phyloP scores from a whole-genome alignment of 1,140 invertebrate species.

The Nautilus pompilius region DNA sequence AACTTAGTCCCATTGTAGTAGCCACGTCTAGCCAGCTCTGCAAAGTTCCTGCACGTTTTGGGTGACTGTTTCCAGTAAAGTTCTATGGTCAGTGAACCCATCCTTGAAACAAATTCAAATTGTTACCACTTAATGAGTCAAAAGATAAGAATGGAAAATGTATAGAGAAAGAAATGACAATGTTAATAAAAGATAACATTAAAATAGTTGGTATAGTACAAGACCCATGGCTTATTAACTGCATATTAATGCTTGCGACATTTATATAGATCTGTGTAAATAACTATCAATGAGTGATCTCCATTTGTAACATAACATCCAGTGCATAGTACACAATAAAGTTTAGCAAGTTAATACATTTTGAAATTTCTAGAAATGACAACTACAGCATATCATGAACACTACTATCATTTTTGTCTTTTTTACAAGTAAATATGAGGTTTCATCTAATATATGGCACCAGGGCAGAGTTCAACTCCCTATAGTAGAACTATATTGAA shows the following conservation, averaged over 20 bases:
- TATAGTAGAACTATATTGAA: no score
- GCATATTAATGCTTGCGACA: neutral
- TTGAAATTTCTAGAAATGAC: no score
- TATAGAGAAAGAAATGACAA: neutral
- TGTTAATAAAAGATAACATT: neutral
- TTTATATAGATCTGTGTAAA: neutral
- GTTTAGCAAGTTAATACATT: no score
- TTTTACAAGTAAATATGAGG: no score
- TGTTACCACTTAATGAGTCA: neutral
- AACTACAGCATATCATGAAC: no score
- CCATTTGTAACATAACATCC: no score
- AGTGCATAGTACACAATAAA: no score
- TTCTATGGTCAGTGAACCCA: constrained; percentile 89
- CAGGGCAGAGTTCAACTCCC: no score
- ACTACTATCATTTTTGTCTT: no score
- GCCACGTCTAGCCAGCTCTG: constrained; percentile 83
- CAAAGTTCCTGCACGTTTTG: constrained; percentile 93
- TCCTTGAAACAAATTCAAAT: constrained; percentile 62
- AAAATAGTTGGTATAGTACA: neutral
- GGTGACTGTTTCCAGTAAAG: constrained; percentile 98
- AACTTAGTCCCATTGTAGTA: constrained; percentile 97
- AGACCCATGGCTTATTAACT: neutral
- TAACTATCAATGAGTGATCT: neutral
- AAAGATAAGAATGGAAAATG: neutral
- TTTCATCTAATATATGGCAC: no score